Conservation (phyloP, 2,888 invertebrate species). For the Matsumyia berberina region DNA sequence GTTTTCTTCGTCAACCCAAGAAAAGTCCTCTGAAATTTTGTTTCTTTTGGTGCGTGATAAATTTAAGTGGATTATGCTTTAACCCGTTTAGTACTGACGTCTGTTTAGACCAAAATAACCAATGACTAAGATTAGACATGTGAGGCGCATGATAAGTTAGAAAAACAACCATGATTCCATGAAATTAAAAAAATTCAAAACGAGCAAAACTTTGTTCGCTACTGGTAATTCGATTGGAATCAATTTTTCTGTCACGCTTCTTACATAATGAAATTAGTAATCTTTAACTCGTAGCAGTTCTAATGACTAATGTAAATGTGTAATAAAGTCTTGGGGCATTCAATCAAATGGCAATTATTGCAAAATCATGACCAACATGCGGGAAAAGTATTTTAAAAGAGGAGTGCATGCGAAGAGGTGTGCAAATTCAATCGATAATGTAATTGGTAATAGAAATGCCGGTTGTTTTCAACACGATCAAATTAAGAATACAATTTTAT, state of each 20-base stretch:
- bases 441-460: not conserved
- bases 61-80: no score
- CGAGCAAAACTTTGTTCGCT: no score
- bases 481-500: no score
- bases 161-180: not conserved
- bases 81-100: no score
- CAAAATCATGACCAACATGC: not conserved
- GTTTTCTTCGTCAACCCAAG: no score
- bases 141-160: not conserved
- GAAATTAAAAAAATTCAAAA: not conserved
- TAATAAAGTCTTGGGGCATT: constrained; percentile 1
- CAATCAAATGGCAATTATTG: constrained; percentile 1
- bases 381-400: not conserved
- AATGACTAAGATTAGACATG: not conserved
- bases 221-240: not conserved
- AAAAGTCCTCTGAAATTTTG: no score
- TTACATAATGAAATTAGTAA: constrained; percentile 17
- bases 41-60: no score
- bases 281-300: not conserved
- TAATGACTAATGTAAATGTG: not conserved
- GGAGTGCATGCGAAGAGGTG: not conserved
- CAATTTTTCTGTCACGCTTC: constrained; percentile 18
- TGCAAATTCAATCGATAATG: not conserved
- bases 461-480: not conserved
- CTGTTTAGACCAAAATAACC: not conserved